Evolutionary conservation across 2,797 vertebrate species (phyloP), one percentile per base, ranked within the genome.

Genomic region (Pangasius djambal): DNA sequence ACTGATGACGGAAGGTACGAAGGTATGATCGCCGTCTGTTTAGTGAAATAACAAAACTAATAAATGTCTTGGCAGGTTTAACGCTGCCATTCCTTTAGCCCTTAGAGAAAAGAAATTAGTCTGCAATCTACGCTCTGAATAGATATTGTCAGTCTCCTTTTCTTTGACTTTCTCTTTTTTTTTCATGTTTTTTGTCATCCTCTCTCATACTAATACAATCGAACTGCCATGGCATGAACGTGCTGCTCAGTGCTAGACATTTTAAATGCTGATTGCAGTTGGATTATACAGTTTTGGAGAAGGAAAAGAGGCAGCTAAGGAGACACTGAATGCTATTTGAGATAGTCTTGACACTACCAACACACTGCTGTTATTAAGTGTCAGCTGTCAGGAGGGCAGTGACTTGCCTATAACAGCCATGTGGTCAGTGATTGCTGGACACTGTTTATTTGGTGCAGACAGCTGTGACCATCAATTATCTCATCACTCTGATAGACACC

Each of bases 401-500:
- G 69, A 83, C 50, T 20, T 28, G 78, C 63, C 85, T 75, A 52
- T 40, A 48, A 77, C 57, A 86, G 72, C 86, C 90, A 91, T 89
- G 87, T 90, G 89, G 72, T 90, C 86, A 88, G 6, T 63, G 34
- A 86, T 59, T 48, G 74, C 59, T n/a, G 57, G 74, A 87, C 52
- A 78, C 61, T 86, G 74, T 91, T 90, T 88, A 90, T 59, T 85
- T 75, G 70, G 75, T 74, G 72, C 40, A 87, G 83, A 86, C 90
- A 90, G 88, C 74, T 89, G 90, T 89, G 88, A 57, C 10, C 85
- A 67, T 91, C 87, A 88, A 83, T 79, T 83, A 22, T 10, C 59
- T 83, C 75, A 75, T 89, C 40, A 86, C 78, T 84, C 87, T 83
- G 89, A 89, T 85, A 81, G 55, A 84, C 57, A 89, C 84, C 52